Evolutionary conservation across 2,888 invertebrate genomes (phyloP), one percentile per base, ranked within the genome.

Genomic region (Orchesellides sinensis): DNA sequence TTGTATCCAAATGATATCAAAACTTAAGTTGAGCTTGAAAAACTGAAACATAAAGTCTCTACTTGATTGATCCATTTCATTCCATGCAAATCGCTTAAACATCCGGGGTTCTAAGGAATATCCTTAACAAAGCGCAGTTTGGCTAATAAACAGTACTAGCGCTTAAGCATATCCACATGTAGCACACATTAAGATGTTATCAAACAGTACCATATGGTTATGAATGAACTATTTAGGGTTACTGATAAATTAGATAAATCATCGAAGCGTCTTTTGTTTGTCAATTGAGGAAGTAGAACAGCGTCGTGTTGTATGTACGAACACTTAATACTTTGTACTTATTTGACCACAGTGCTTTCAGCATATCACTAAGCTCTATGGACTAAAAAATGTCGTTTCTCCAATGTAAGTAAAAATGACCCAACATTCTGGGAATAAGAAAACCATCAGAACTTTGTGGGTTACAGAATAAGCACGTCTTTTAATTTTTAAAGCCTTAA

Each of bases 211-310:
- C 59, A 59, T 59, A 59, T 59, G 59, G 59, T 6, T 29, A 17
- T 49, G 5, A 5, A n/a, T n/a, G 19, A 59, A 32, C 32, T 59
- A 59, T 59, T 59, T 59, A 59, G 27, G 59, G 59, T n/a, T n/a
- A n/a, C n/a, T n/a, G n/a, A n/a, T n/a, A 59, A 59, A 59, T 29
- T 29, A 29, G 59, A 59, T 59, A 59, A 59, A 59, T 59, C 59
- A 59, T 59, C 59, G 29, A 27, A 59, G 25, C 6, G 21, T 2
- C 14, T 65, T 2, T 40, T 40, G 40, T 29, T 40, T 35, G 23
- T 45, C 47, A 21, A 45, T 8, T 19, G 65, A 35, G 40, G 65
- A 65, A 65, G 40, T 47, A 23, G 65, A 10, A 25, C 65, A 40
- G 8, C 40, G n/a, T 63, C n/a, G n/a, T n/a, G n/a, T n/a, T n/a